Base-by-base conservation (phyloP, 2,797 vertebrate genomes). In the Oophaga sylvatica region DNA sequence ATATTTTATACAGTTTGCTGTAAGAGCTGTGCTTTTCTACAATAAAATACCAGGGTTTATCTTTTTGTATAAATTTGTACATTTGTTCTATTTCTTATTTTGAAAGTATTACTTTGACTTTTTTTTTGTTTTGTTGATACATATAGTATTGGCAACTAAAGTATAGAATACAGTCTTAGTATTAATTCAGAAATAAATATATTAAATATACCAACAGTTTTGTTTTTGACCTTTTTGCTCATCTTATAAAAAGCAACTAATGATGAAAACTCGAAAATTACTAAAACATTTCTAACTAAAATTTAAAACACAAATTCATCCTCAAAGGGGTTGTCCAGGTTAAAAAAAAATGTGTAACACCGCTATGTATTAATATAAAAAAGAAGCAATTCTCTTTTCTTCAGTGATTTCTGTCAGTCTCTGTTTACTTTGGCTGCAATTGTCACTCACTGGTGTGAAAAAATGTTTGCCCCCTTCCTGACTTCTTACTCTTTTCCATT, bases 51-150 rank as follows among this genome's bases (percentile, higher is more conserved):
- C 56, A 68, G 12, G 26, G 19, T 62, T 87, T 87, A 81, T 76
- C 45, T 81, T 70, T 85, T 87, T 87, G 59, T 87, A 81, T 68
- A 83, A 35, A 88, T 88, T 63, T 81, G 57, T 63, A 75, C 81
- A 81, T 57, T 67, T 81, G 60, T 60, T 80, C 57, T 80, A 19
- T 80, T 83, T 83, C 53, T 26, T 84, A 65, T 62, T 26, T 26
- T 75, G 20, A 84, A 73, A 83, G 67, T 71, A 57, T 73, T 63
- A 57, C 48, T 56, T 82, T 56, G 57, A 80, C 63, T 81, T 81
- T 45, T 41, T 41, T 41, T 62, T 45, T 45, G 35, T 80, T 35
- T 62, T 60, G 78, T 62, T 62, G 29, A 48, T 26, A 45, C 45
- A n/a, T 45, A n/a, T 13, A 65, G 19, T n/a, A 26, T 48, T 65